Evolutionary conservation across 2,797 vertebrate genomes (phyloP).

Genomic region (Sebastes nivosus): DNA sequence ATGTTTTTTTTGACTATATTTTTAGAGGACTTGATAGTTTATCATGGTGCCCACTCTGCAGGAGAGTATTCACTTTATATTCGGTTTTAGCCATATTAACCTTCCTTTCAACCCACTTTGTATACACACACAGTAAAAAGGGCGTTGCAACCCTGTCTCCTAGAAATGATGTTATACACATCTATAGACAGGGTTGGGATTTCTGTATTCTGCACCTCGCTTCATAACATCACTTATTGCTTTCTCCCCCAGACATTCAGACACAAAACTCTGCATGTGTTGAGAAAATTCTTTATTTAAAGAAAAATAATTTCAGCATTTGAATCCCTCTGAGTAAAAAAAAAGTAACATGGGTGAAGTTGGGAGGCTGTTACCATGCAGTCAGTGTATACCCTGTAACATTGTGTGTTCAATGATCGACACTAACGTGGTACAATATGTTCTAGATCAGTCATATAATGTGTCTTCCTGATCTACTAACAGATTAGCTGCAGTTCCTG

Average conservation of each 20-base stretch:
- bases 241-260: background rate
- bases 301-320: background rate
- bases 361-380: background rate
- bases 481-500: conserved; percentile 43
- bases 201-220: background rate
- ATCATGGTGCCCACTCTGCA: background rate
- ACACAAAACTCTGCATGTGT: background rate
- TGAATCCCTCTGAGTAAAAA: background rate
- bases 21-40: background rate
- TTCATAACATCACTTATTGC: background rate
- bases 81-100: background rate
- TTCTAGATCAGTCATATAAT: conserved; percentile 13
- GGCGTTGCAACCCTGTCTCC: background rate
- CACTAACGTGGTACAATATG: background rate
- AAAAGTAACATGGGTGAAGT: background rate
- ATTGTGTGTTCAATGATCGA: background rate
- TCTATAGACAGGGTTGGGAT: background rate
- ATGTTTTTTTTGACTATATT: background rate
- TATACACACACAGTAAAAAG: background rate
- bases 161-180: background rate
- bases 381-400: background rate
- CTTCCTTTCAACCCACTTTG: background rate
- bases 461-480: conserved; percentile 33
- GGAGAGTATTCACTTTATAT: background rate
- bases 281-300: background rate